Percentiles rank a stretch among this genome's conserved stretches.
These are phyloP conservation scores for Scaptomyza montana DNA, from an alignment of 1,140 invertebrate species.

Conservation along the genomic window DNA sequence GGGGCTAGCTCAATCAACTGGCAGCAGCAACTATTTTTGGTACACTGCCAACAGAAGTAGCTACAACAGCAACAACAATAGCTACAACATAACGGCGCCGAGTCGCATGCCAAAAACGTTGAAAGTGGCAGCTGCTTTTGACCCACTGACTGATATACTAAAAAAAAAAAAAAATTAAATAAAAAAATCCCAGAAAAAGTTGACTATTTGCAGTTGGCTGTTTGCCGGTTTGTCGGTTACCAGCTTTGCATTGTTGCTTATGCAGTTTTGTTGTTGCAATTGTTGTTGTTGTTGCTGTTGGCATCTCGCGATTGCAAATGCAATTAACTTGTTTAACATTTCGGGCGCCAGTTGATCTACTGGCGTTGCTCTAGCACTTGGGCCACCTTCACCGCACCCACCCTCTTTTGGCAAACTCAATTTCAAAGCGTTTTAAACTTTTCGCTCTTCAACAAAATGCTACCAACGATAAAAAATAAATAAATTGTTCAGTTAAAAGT, in stretches of 20 bases:
- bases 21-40: constrained; percentile 67
- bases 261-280: neutral
- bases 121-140: constrained; percentile 71
- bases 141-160: constrained; percentile 78
- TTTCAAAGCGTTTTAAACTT: constrained; percentile 24
- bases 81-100: constrained; percentile 32
- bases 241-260: constrained; percentile 1
- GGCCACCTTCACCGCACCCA: constrained; percentile 6
- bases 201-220: constrained; percentile 42
- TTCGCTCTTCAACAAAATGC: neutral
- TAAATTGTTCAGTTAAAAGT: constrained; percentile 10
- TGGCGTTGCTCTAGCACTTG: constrained; percentile 20
- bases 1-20: constrained; percentile 68
- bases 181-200: constrained; percentile 39
- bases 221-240: constrained; percentile 25
- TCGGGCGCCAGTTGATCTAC: constrained; percentile 42
- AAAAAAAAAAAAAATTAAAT: constrained; percentile 31
- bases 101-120: constrained; percentile 73
- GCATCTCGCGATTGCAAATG: constrained; percentile 45
- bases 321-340: constrained; percentile 63
- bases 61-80: constrained; percentile 25
- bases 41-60: constrained; percentile 57
- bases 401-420: constrained; percentile 3
- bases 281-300: neutral
- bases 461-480: constrained; percentile 4